These are phyloP conservation scores for Darevskia mixta DNA, from an alignment of 2,797 vertebrate species.

Conservation along the genomic window DNA sequence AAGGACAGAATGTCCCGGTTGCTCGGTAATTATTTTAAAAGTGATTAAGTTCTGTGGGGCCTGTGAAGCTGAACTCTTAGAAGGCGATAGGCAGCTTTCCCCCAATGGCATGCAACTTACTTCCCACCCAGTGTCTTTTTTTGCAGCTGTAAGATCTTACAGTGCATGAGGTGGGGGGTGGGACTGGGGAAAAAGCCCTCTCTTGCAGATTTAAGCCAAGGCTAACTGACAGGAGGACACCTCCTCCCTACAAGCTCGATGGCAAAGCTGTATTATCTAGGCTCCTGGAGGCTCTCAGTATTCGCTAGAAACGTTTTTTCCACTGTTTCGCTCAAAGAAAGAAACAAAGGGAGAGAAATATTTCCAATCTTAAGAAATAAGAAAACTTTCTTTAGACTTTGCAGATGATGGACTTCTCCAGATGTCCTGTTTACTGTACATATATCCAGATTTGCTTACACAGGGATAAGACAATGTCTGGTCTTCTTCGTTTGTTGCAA, in stretches of 20 bases:
- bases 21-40: not conserved
- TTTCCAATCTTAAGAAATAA: not conserved
- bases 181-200: not conserved
- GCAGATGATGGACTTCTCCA: no score
- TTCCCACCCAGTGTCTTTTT: not conserved
- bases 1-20: conserved; percentile 12
- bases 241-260: no score
- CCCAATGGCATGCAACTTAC: not conserved
- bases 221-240: not conserved
- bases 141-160: not conserved
- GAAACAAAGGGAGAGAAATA: no score
- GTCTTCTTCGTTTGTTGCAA: no score
- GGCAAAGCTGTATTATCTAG: not conserved
- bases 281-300: not conserved
- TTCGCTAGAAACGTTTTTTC: not conserved
- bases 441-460: no score
- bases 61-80: conserved; percentile 20
- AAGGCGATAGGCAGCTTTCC: not conserved
- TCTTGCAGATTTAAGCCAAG: not conserved
- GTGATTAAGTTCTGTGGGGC: not conserved
- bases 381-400: not conserved
- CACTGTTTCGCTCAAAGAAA: not conserved
- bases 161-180: no score
- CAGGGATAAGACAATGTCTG: no score
- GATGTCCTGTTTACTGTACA: no score